Percentiles rank a stretch among this genome's conserved stretches.
phyloP scores from a whole-genome alignment of 2,113 vertebrate genomes.

The Cinclus mexicanus region DNA sequence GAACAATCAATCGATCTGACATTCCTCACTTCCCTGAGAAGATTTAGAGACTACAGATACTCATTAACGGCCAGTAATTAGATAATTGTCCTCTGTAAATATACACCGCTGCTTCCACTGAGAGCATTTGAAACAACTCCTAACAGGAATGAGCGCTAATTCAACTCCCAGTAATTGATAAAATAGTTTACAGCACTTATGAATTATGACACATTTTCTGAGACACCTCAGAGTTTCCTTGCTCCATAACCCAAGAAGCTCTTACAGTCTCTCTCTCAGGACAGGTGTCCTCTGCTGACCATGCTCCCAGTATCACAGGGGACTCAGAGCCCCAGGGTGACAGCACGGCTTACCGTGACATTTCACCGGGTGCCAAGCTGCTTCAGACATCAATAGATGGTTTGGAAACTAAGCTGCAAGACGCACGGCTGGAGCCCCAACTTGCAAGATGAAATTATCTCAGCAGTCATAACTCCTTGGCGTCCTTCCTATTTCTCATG shows the following conservation, averaged over 20 bases:
- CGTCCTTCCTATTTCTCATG: background rate
- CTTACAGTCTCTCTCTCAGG: background rate
- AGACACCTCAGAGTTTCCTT: background rate
- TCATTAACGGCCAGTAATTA: background rate
- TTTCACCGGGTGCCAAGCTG: background rate
- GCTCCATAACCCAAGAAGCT: background rate
- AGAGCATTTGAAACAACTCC: background rate
- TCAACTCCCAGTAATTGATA: background rate
- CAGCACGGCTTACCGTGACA: background rate
- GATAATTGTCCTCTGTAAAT: background rate
- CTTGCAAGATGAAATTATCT: background rate
- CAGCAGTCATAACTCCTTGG: background rate
- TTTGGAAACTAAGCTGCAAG: background rate
- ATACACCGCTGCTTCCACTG: background rate
- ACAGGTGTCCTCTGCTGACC: background rate
- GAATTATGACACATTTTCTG: background rate
- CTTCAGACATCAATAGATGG: rapidly evolving
- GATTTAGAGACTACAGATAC: background rate
- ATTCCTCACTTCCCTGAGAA: background rate
- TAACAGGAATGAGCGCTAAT: background rate
- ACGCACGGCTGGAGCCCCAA: rapidly evolving
- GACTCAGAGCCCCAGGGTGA: background rate
- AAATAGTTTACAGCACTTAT: rapidly evolving
- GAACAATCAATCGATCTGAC: background rate
- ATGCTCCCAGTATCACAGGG: background rate